phyloP scores from a whole-genome alignment of 2,888 invertebrate genomes.

The Nomada fucata region DNA sequence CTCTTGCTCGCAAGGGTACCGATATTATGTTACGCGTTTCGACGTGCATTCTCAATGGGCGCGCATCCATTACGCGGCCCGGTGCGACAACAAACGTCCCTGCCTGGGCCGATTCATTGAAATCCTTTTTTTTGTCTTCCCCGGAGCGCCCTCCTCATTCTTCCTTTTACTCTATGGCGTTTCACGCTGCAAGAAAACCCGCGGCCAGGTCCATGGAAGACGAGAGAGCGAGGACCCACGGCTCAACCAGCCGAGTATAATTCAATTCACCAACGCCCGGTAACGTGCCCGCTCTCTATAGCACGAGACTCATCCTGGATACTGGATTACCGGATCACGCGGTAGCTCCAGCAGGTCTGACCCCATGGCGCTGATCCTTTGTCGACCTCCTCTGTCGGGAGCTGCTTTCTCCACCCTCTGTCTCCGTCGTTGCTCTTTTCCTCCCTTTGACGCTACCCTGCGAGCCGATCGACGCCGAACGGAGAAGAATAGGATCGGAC shows the following conservation, averaged over 20 bases:
- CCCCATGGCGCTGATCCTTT: constrained; percentile 49
- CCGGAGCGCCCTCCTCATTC: constrained; percentile 25
- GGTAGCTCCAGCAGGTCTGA: constrained; percentile 35
- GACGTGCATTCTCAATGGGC: constrained; percentile 76
- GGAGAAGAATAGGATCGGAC: constrained; percentile 58
- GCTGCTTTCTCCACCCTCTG: constrained; percentile 30
- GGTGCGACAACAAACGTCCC: constrained; percentile 77
- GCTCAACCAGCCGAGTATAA: constrained; percentile 77
- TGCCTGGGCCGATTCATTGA: constrained; percentile 62
- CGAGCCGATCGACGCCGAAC: constrained; percentile 17
- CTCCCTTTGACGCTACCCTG: constrained; percentile 29
- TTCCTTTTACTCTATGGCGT: constrained; percentile 27
- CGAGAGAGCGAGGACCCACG: background rate
- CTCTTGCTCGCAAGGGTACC: constrained; percentile 78
- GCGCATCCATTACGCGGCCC: constrained; percentile 80
- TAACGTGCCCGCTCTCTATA: constrained; percentile 59
- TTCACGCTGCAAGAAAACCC: constrained; percentile 28
- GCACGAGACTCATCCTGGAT: constrained; percentile 63
- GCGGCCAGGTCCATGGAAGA: background rate
- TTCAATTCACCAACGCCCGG: constrained; percentile 75
- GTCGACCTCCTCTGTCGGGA: constrained; percentile 45
- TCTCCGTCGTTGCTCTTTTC: constrained; percentile 52
- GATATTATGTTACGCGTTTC: constrained; percentile 82
- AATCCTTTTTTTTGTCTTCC: constrained; percentile 54
- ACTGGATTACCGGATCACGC: constrained; percentile 58